Percentiles rank a stretch among this genome's conserved stretches.
Conservation (phyloP, 2,797 vertebrate species). For the Melanotaenia maccullochi region DNA sequence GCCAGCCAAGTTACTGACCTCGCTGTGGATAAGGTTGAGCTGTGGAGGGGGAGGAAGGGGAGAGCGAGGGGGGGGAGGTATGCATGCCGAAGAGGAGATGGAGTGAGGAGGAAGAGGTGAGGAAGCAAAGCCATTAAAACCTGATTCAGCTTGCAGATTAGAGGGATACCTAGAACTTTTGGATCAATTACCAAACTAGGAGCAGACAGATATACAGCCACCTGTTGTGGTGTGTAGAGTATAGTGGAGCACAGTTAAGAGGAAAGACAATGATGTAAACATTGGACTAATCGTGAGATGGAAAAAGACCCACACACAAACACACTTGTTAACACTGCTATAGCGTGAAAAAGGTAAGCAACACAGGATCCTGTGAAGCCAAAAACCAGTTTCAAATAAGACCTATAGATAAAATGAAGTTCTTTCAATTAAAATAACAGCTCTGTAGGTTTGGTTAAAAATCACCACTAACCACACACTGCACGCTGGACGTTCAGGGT, state of each 20-base stretch:
- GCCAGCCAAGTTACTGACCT: constrained; percentile 99
- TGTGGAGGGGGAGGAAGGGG: constrained; percentile 76
- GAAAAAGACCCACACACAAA: not conserved
- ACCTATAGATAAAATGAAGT: not conserved
- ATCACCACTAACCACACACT: not conserved
- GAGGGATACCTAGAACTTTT: constrained; percentile 58
- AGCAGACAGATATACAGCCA: not conserved
- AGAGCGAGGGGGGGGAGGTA: constrained; percentile 22
- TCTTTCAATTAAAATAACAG: not conserved
- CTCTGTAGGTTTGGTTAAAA: not conserved
- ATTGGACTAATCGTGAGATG: not conserved
- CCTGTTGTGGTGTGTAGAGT: not conserved
- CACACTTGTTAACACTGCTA: not conserved
- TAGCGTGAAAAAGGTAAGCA: not conserved
- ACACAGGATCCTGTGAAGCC: not conserved
- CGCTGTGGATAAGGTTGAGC: constrained; percentile 99
- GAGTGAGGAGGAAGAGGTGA: constrained; percentile 79
- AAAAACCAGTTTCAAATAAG: not conserved
- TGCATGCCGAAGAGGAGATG: constrained; percentile 70
- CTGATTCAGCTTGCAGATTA: constrained; percentile 52
- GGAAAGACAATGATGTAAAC: not conserved
- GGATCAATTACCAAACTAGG: not conserved
- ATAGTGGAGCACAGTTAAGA: no score
- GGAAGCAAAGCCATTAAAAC: constrained; percentile 89
- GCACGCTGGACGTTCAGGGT: not conserved